A percentile compares a stretch with the other conserved stretches of the same genome.
Evolutionary conservation across 2,797 vertebrate genomes (phyloP).

Genomic region (Chelonia mydas): DNA sequence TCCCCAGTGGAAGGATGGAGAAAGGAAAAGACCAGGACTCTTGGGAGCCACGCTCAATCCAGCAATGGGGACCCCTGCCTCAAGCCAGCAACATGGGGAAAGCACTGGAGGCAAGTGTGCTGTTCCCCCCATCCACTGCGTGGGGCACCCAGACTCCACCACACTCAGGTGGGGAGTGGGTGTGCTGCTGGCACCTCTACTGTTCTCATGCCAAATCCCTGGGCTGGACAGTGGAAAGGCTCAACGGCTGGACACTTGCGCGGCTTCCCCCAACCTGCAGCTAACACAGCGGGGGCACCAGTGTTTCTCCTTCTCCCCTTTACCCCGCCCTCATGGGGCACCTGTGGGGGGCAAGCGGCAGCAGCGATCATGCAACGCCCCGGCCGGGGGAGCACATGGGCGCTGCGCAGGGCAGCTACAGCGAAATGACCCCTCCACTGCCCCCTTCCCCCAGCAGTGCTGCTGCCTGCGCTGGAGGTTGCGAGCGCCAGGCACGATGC

Average conservation of each 20-base stretch:
- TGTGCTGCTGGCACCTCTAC: neutral
- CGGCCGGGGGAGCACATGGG: neutral
- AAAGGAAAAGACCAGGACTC: neutral
- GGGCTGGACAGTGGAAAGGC: neutral
- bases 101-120: neutral
- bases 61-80: neutral
- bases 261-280: neutral
- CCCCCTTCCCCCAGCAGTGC: neutral
- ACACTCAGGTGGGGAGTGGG: too few relatives aligned
- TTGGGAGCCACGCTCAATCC: neutral
- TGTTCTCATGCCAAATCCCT: neutral
- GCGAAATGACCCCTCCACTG: neutral
- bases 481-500: neutral
- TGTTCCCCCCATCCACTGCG: neutral
- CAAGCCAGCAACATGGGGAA: neutral
- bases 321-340: neutral
- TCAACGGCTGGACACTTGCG: too few relatives aligned
- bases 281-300: neutral
- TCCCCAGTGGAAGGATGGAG: neutral
- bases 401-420: neutral
- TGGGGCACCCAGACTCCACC: neutral
- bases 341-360: neutral
- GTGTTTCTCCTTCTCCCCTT: neutral
- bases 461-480: neutral
- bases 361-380: neutral